These are phyloP conservation scores for Heliothis virescens DNA, from an alignment of 1,140 invertebrate genomes.

Conservation along the genomic window DNA sequence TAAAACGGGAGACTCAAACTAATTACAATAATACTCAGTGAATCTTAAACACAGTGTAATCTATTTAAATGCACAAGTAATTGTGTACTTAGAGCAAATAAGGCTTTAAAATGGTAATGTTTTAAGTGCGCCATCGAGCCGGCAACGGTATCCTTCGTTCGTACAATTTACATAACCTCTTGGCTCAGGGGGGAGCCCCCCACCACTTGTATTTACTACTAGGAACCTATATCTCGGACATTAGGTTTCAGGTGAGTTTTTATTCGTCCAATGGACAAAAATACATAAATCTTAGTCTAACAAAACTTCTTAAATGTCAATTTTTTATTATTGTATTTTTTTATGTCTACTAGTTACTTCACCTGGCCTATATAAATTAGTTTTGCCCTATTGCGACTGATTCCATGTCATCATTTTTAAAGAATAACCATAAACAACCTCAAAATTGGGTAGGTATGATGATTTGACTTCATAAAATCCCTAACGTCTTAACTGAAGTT, in stretches of 20 bases:
- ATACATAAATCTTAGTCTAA: too few species aligned
- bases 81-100: constrained; percentile 79
- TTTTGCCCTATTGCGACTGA: too few species aligned
- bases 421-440: too few species aligned
- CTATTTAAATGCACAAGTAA: constrained; percentile 77
- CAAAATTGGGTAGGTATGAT: too few species aligned
- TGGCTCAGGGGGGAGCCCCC: constrained; percentile 41
- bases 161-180: constrained; percentile 79
- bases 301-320: too few species aligned
- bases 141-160: constrained; percentile 70
- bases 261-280: neutral
- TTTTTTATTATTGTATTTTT: too few species aligned
- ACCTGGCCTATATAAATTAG: too few species aligned
- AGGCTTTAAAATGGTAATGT: constrained; percentile 80
- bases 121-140: constrained; percentile 73
- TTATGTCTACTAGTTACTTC: too few species aligned
- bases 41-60: constrained; percentile 66
- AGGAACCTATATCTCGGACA: neutral
- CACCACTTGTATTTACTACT: too few species aligned
- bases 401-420: too few species aligned
- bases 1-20: constrained; percentile 28
- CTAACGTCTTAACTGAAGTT: too few species aligned
- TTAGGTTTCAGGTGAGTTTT: neutral
- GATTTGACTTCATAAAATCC: too few species aligned
- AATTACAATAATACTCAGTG: constrained; percentile 70